Evolutionary conservation across 64 coral and sea anemone species (phyloP).

Genomic region (Montipora sp.): DNA sequence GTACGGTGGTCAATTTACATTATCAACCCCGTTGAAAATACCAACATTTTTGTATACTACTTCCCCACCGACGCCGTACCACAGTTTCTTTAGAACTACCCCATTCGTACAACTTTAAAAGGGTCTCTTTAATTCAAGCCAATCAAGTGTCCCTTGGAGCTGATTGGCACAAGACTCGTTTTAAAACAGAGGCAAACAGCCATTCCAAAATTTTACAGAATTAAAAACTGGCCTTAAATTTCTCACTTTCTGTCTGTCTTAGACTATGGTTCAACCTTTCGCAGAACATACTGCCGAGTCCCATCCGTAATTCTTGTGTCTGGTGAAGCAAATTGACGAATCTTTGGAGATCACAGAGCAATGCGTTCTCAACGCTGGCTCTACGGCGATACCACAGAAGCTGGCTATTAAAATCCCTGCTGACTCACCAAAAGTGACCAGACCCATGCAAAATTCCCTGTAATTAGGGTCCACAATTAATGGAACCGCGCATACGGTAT

Average conservation of each 20-base stretch:
- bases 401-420: slow-evolving; percentile 70
- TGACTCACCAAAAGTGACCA: slow-evolving; percentile 76
- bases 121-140: no score
- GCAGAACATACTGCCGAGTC: background rate
- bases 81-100: no score
- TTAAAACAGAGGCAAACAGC: no score
- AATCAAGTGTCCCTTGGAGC: no score
- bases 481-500: slow-evolving; percentile 69
- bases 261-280: background rate
- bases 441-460: slow-evolving; percentile 82
- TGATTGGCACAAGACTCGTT: no score
- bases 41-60: no score
- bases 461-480: slow-evolving; percentile 71
- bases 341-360: background rate
- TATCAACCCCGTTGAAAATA: no score
- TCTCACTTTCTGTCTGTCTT: background rate
- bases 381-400: slow-evolving; percentile 70
- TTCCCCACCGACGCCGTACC: no score
- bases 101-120: no score
- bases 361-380: slow-evolving; percentile 73
- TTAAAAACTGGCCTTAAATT: no score
- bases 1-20: no score
- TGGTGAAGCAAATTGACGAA: slow-evolving; percentile 8
- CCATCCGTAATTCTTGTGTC: slow-evolving; percentile 17
- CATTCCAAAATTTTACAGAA: no score